Percentiles rank a stretch among this genome's conserved stretches.
phyloP scores from a whole-genome alignment of 2,797 vertebrate species.

The Chrosomus eos region DNA sequence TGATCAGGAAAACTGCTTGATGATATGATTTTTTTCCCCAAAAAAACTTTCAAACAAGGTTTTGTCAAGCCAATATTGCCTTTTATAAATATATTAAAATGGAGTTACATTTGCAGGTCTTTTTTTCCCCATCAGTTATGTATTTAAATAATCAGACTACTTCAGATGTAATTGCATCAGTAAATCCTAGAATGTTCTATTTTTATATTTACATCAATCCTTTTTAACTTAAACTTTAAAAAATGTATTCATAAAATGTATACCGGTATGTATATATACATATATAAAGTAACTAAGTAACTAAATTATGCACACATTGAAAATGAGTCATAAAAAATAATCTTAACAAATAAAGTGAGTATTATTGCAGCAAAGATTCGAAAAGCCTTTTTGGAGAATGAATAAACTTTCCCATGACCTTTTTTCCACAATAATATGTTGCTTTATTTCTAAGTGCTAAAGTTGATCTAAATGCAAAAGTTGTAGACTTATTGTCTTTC shows the following conservation, averaged over 20 bases:
- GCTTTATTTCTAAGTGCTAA: constrained; percentile 21
- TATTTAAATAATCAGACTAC: neutral
- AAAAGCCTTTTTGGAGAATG: neutral
- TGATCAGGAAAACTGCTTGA: neutral
- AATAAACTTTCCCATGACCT: neutral
- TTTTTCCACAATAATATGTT: neutral
- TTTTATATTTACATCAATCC: neutral
- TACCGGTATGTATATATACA: no score
- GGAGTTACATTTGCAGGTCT: neutral
- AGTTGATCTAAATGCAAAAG: no score
- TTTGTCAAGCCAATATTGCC: no score
- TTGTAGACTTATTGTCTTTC: neutral
- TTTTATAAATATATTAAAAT: neutral
- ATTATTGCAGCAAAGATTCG: neutral
- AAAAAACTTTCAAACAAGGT: neutral
- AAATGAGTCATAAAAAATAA: neutral
- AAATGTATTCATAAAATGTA: no score
- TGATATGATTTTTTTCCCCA: no score
- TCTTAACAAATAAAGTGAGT: neutral
- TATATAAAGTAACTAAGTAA: no score
- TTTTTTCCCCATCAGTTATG: neutral
- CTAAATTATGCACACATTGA: neutral
- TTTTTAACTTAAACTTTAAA: neutral
- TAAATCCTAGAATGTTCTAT: neutral
- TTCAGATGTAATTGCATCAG: neutral